Conservation (phyloP, 2,113 vertebrate species). For the Gobio gobio region DNA sequence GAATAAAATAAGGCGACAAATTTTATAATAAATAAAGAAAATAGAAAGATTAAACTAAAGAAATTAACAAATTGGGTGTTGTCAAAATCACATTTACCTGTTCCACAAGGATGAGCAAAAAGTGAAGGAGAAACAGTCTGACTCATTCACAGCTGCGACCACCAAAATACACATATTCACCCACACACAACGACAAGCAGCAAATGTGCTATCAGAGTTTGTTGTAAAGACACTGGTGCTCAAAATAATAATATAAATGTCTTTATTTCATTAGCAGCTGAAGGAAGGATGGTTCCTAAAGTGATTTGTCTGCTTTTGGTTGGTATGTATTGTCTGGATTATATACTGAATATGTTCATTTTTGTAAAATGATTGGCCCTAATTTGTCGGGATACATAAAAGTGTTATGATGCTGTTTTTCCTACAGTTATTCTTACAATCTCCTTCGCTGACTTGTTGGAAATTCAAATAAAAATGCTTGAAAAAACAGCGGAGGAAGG, state of each 20-base stretch:
- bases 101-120: not conserved
- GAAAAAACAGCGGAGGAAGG: constrained; percentile 49
- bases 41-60: too few species aligned
- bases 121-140: not conserved
- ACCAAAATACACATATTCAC: not conserved
- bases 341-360: not conserved
- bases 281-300: constrained; percentile 11
- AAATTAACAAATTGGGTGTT: not conserved
- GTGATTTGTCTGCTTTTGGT: constrained; percentile 6
- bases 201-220: not conserved
- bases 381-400: not conserved
- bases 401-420: not conserved
- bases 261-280: not conserved
- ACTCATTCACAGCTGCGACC: constrained; percentile 37
- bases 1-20: not conserved
- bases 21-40: not conserved
- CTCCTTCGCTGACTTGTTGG: rapidly evolving
- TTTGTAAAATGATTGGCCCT: not conserved
- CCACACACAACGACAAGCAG: not conserved
- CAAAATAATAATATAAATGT: not conserved
- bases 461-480: rapidly evolving
- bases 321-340: constrained; percentile 34
- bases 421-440: not conserved
- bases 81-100: not conserved
- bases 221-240: not conserved